These are phyloP conservation scores for Aegotheles bennettii DNA, from an alignment of 2,113 vertebrate species.

Conservation along the genomic window DNA sequence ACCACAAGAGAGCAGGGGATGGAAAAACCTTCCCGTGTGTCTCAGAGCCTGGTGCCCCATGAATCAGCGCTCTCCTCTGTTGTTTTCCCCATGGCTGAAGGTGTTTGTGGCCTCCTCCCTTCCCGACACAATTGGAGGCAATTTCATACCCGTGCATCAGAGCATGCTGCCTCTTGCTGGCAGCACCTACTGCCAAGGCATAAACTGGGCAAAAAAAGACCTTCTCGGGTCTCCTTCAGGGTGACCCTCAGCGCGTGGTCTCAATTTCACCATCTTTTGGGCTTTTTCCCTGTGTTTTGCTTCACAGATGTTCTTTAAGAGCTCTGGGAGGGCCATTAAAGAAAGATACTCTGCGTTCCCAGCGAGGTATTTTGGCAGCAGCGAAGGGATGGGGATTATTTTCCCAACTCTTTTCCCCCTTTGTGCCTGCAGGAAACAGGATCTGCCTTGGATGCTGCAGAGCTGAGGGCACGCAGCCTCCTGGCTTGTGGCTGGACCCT, in stretches of 20 bases:
- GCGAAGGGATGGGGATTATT: not conserved
- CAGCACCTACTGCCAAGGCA: not conserved
- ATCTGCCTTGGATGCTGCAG: not conserved
- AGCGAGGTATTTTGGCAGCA: not conserved
- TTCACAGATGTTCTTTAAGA: not conserved
- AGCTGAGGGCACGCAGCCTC: not conserved
- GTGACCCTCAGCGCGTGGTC: not conserved
- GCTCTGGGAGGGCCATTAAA: not conserved
- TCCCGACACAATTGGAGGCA: not conserved
- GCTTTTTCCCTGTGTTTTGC: not conserved
- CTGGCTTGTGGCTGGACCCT: not conserved
- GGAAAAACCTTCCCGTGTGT: not conserved
- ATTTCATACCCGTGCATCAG: not conserved
- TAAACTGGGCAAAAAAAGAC: not conserved
- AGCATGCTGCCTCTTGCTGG: not conserved
- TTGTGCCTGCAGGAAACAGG: not conserved
- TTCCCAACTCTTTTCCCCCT: not conserved
- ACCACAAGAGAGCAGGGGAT: not conserved
- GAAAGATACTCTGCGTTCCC: not conserved
- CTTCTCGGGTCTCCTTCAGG: not conserved
- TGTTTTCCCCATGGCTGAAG: not conserved
- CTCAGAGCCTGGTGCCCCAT: accelerated
- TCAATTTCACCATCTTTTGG: not conserved
- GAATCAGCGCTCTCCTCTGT: accelerated
- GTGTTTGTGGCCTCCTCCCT: not conserved